Percentiles rank a stretch among this genome's conserved stretches.
Conservation (phyloP, 2,888 invertebrate species). For the Zaprionus bogoriensis region DNA sequence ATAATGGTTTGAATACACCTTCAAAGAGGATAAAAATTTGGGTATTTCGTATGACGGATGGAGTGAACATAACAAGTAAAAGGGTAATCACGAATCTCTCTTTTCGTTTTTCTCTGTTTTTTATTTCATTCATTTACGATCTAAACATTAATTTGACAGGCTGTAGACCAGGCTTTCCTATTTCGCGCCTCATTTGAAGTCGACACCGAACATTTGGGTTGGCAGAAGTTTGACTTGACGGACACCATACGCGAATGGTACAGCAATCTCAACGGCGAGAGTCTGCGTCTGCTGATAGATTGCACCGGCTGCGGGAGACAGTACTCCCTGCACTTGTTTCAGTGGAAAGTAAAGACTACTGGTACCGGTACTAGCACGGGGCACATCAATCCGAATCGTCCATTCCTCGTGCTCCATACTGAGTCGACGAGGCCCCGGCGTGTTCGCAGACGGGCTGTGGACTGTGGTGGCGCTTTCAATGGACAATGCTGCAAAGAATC, state of each 20-base stretch:
- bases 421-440: constrained; percentile 87
- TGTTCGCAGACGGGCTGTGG: constrained; percentile 91
- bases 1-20: constrained; percentile 7
- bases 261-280: constrained; percentile 65
- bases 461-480: constrained; percentile 87
- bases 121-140: constrained; percentile 18
- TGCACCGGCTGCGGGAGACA: constrained; percentile 91
- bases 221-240: constrained; percentile 94
- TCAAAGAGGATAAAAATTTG: constrained; percentile 76
- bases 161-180: constrained; percentile 85
- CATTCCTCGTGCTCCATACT: constrained; percentile 92
- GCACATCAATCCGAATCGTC: constrained; percentile 87
- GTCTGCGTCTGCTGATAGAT: constrained; percentile 91
- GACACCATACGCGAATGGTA: constrained; percentile 90
- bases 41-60: constrained; percentile 78
- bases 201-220: constrained; percentile 88
- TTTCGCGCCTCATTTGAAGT: constrained; percentile 85
- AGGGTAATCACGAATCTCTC: constrained; percentile 63
- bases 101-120: too few relatives aligned
- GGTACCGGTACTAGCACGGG: background rate
- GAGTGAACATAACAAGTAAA: constrained; percentile 62
- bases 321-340: constrained; percentile 87
- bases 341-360: constrained; percentile 28
- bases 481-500: constrained; percentile 94
- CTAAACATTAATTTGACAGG: constrained; percentile 78